A percentile compares a stretch with the other conserved stretches of the same genome.
Evolutionary conservation across 2,113 vertebrate genomes (phyloP).

Genomic region (Nycticebus coucang): DNA sequence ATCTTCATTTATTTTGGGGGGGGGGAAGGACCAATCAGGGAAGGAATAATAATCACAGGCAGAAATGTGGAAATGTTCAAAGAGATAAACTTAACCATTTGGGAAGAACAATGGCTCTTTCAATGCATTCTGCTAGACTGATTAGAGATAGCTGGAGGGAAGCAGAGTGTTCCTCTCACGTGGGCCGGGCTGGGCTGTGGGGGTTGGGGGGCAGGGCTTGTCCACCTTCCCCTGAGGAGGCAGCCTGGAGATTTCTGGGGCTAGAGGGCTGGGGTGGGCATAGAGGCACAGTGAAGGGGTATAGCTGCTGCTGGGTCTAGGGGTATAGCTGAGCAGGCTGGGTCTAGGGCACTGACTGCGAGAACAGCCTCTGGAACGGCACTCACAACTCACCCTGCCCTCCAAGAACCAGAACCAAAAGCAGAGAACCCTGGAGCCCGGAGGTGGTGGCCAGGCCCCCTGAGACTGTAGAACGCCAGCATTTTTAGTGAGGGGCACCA

Average conservation of each 20-base stretch:
- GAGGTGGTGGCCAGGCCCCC: too few relatives aligned
- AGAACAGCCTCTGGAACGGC: not conserved
- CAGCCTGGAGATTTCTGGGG: not conserved
- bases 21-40: not conserved
- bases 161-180: not conserved
- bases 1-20: not conserved
- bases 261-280: too few relatives aligned
- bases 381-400: not conserved
- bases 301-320: not conserved
- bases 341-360: not conserved
- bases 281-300: not conserved
- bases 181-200: not conserved
- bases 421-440: not conserved
- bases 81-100: not conserved
- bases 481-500: too few relatives aligned
- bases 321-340: too few relatives aligned
- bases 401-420: not conserved
- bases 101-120: slow-evolving; percentile 23
- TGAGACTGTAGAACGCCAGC: too few relatives aligned
- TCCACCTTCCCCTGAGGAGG: not conserved
- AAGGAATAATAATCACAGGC: not conserved
- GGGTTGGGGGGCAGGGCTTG: not conserved
- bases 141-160: not conserved
- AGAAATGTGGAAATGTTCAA: slow-evolving; percentile 5
- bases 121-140: not conserved